Evolutionary conservation across 2,888 invertebrate species (phyloP).

Genomic region (Tetropium fuscum): DNA sequence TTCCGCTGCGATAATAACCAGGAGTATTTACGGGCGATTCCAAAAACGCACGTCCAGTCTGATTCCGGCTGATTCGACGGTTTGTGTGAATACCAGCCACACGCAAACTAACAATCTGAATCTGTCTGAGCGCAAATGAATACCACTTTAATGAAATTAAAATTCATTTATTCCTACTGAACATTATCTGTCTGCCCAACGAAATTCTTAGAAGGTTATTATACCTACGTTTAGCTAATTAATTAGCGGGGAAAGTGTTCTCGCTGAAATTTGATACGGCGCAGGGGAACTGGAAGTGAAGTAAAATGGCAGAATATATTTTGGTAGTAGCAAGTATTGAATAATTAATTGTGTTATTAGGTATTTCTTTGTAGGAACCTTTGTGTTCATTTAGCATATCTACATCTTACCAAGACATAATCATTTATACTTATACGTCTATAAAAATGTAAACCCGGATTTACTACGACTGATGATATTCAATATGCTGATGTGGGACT

Average conservation of each 20-base stretch:
- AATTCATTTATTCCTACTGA: slow-evolving; percentile 65
- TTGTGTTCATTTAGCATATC: too few relatives aligned
- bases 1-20: slow-evolving; percentile 19
- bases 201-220: slow-evolving; percentile 62
- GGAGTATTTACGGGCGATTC: slow-evolving; percentile 28
- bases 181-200: slow-evolving; percentile 58
- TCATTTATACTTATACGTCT: too few relatives aligned
- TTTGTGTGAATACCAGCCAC: slow-evolving; percentile 35
- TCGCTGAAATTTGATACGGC: slow-evolving; percentile 2
- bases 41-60: slow-evolving; percentile 21
- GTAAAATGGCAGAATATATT: too few relatives aligned
- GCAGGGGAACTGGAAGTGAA: too few relatives aligned
- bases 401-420: too few relatives aligned
- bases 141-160: slow-evolving; percentile 66
- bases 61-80: slow-evolving; percentile 22
- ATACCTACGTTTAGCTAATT: slow-evolving; percentile 63
- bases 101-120: slow-evolving; percentile 63
- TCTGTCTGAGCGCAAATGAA: slow-evolving; percentile 52
- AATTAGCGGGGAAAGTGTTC: slow-evolving; percentile 45
- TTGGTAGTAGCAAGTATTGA: too few relatives aligned
- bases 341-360: too few relatives aligned
- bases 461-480: too few relatives aligned
- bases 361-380: too few relatives aligned
- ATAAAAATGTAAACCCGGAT: too few relatives aligned
- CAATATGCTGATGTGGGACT: too few relatives aligned